Evolutionary conservation across 2,888 invertebrate species (phyloP), one percentile per base, ranked within the genome.

Genomic region (Leucophora obtusa): DNA sequence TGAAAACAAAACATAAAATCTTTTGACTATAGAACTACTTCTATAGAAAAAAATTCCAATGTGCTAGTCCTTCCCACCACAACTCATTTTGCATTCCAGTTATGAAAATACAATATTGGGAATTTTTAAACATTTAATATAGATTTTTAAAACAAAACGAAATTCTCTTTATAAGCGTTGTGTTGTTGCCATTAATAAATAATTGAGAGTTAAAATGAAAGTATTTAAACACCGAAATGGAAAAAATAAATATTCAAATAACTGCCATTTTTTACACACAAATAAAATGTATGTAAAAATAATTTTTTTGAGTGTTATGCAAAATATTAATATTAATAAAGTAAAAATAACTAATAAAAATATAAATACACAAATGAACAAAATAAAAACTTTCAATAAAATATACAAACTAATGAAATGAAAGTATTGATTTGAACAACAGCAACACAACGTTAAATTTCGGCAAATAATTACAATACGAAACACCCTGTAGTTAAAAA

Each of bases 231-330:
- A 83, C 76, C 76, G 81, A 83, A 83, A 85, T 82, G 83, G 82
- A 73, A 69, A 68, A 66, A 47, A 69, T 63, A 83, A 66, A 83
- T 79, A 84, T 83, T 77, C 80, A 82, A 83, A 83, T 87, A 87
- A 88, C 88, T 88, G 88, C 88, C 88, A 88, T 89, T 89, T 88
- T 88, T 85, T 87, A 88, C 85, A 87, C 85, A 83, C 85, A 85
- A 81, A 75, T 75, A 63, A 80, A 72, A 85, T 87, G 86, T 86
- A 87, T 85, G 84, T 84, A 84, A 85, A 85, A 85, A 84, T 83
- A 65, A 59, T 65, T 73, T 84, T 84, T 86, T 87, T 86, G 84
- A 85, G 84, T 86, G 85, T 84, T 81, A 82, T 76, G 79, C 81
- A 81, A 80, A n/a, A 71, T 68, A 75, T 71, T 69, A 79, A 68